Conservation (phyloP, 2,888 invertebrate species). For the Conomelus anceps region DNA sequence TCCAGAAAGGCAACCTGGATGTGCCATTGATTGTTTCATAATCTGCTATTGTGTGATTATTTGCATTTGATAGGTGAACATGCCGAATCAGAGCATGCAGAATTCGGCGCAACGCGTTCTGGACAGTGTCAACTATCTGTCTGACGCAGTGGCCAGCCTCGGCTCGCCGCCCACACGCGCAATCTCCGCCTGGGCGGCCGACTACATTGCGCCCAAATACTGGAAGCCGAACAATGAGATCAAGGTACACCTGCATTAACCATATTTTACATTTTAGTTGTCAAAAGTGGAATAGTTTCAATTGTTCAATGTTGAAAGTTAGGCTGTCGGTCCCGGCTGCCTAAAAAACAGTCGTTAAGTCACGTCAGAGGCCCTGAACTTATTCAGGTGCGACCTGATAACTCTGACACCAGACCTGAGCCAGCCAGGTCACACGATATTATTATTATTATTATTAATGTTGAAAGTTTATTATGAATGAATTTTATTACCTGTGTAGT, state of each 20-base stretch:
- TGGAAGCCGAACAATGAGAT: conserved; percentile 74
- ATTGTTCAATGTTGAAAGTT: too few species aligned
- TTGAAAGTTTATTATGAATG: too few species aligned
- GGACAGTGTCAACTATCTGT: conserved; percentile 56
- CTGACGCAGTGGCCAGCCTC: conserved; percentile 54
- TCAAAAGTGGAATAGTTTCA: too few species aligned
- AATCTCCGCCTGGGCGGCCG: conserved; percentile 65
- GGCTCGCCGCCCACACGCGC: conserved; percentile 64
- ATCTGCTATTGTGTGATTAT: conserved; percentile 16
- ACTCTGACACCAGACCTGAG: too few species aligned
- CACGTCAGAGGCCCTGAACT: too few species aligned
- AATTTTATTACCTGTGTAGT: too few species aligned
- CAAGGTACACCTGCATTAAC: conserved; percentile 45
- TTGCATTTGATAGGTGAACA: background rate
- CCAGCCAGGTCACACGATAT: too few species aligned
- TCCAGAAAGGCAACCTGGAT: too few species aligned
- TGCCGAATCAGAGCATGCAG: conserved; percentile 36
- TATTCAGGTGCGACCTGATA: too few species aligned
- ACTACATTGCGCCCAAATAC: conserved; percentile 69
- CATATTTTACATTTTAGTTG: conserved; percentile 1
- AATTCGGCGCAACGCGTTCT: conserved; percentile 58
- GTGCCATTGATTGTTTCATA: background rate
- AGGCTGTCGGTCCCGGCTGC: too few species aligned
- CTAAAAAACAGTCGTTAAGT: too few species aligned
- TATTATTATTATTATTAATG: too few species aligned